phyloP scores from a whole-genome alignment of 2,888 invertebrate species.

The Baronia brevicornis region DNA sequence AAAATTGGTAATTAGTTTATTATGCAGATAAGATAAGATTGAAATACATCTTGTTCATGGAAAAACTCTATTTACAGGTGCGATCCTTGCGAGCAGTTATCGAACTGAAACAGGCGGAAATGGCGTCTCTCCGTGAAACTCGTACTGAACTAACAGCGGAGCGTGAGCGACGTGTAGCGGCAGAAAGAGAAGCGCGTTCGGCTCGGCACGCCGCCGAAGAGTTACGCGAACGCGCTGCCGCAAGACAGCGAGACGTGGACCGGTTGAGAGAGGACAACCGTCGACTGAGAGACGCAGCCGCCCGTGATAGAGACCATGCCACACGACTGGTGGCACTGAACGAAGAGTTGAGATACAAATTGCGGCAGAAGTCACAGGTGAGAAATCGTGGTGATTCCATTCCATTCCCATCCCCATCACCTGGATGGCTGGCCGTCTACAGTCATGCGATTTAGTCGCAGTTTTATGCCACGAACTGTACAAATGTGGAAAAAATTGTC shows the following conservation, averaged over 20 bases:
- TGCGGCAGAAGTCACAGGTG: constrained; percentile 88
- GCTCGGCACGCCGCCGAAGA: constrained; percentile 92
- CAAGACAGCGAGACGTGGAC: constrained; percentile 83
- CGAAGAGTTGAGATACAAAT: constrained; percentile 91
- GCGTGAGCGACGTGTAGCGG: constrained; percentile 82
- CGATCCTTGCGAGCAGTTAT: constrained; percentile 89
- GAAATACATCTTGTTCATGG: too few species aligned
- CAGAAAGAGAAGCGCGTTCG: constrained; percentile 83
- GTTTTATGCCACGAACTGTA: too few species aligned
- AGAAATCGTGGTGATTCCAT: neutral
- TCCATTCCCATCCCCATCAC: neutral
- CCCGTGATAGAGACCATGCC: constrained; percentile 86
- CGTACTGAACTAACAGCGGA: constrained; percentile 82
- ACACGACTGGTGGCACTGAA: constrained; percentile 86
- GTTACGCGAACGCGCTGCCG: constrained; percentile 84
- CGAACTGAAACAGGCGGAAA: constrained; percentile 90
- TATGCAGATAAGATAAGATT: too few species aligned
- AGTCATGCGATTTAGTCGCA: too few species aligned
- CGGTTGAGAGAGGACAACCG: constrained; percentile 78
- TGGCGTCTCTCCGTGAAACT: constrained; percentile 83
- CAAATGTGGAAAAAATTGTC: too few species aligned
- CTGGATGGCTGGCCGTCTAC: too few species aligned
- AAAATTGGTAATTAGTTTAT: too few species aligned
- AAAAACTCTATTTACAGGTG: constrained; percentile 49
- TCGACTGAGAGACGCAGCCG: constrained; percentile 80